Base-by-base conservation (phyloP, 1,140 invertebrate genomes). In the Cephus cinctus region DNA sequence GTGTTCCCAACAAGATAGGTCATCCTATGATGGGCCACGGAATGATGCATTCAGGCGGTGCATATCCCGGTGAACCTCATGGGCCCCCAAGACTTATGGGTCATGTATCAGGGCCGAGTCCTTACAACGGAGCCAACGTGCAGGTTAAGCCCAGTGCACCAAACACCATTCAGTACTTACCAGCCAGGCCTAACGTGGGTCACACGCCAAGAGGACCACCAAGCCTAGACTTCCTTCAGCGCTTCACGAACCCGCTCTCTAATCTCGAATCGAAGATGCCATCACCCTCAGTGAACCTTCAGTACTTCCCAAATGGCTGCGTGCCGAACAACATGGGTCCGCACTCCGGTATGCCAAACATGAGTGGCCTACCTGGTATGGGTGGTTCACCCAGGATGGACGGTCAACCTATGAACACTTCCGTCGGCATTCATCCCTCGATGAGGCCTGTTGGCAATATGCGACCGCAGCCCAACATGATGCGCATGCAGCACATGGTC, bases 101-200 rank as follows among this genome's bases (percentile, higher is more conserved):
- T 3, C 71, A 76, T 16, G 61, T 70, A 0, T 63, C 67, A 42
- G 69, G 82, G 61, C 84, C 84, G 42, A 83, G 83, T 49, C 83
- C 84, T 0, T 89, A 87, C 67, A 88, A 88, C 67, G 87, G 89
- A 31, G 87, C 90, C 2, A 94, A 90, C 70, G 87, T 94, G 31
- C 90, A 93, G 77, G 94, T 98, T 18, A 97, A 97, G 78, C 89
- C 94, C 1, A 96, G 89, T 75, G 94, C 94, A 2, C 95, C 95
- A 0, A 98, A 98, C 72, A 98, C 95, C 9, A 98, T 98, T 63
- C 95, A 98, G 77, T 98, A 98, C 80, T 84, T 98, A 66, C 95
- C 95, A 18, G 92, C 93, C 25, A 82, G 92, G 75, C 86, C 90
- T 8, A 90, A 91, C 62, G 81, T 86, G 54, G 76, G 79, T 23